Conservation (phyloP, 2,888 invertebrate genomes). For the Apantesis nais region DNA sequence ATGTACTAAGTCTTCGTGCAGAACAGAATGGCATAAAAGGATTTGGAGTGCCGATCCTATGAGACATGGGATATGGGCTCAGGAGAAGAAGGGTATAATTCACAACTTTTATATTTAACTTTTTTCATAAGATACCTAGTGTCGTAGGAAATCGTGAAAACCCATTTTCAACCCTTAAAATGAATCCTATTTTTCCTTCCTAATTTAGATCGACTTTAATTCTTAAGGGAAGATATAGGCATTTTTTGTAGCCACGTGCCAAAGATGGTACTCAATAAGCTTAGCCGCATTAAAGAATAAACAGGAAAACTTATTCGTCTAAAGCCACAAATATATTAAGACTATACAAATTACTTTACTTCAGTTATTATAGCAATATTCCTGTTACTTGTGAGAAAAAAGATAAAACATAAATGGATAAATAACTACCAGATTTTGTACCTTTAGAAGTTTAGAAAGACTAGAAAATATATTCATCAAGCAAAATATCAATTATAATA, state of each 20-base stretch:
- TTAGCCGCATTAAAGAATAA: not conserved
- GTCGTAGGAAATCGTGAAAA: not conserved
- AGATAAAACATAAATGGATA: not conserved
- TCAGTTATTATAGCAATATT: too few relatives aligned
- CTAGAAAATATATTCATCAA: not conserved
- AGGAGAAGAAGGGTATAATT: conserved; percentile 1
- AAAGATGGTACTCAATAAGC: too few relatives aligned
- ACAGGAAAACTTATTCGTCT: not conserved
- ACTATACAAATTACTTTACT: not conserved
- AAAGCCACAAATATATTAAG: not conserved
- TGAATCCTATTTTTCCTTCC: not conserved
- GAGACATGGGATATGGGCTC: conserved; percentile 1
- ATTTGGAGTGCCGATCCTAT: conserved; percentile 1
- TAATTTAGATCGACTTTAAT: not conserved
- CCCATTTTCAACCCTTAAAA: not conserved
- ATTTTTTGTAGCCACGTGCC: too few relatives aligned
- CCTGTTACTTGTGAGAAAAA: not conserved
- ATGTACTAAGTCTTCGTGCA: conserved; percentile 1
- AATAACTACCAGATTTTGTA: not conserved
- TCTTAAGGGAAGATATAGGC: too few relatives aligned
- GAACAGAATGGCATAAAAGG: not conserved
- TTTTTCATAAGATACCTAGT: not conserved
- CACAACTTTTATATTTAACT: not conserved
- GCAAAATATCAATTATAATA: not conserved
- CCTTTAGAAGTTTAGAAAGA: not conserved